Percentiles rank a stretch among this genome's conserved stretches.
Evolutionary conservation across 2,888 invertebrate species (phyloP).

Genomic region (Erebia epiphron): DNA sequence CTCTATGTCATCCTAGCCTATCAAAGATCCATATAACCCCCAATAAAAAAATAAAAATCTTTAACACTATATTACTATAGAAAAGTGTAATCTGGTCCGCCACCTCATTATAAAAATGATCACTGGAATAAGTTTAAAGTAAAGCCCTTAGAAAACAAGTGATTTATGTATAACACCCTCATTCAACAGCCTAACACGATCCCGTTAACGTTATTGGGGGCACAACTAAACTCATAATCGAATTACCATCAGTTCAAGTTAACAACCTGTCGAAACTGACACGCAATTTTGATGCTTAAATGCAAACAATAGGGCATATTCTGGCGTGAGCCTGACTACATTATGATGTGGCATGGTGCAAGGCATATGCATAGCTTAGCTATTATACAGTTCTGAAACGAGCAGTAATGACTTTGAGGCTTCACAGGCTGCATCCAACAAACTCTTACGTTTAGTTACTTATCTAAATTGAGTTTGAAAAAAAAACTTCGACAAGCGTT

Average conservation of each 20-base stretch:
- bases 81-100: neutral
- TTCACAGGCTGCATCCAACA: neutral
- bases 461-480: too few relatives aligned
- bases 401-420: neutral
- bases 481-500: too few relatives aligned
- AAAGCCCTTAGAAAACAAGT: conserved; percentile 31
- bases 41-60: too few relatives aligned
- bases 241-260: conserved; percentile 59
- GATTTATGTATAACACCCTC: conserved; percentile 39
- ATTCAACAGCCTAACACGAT: conserved; percentile 49
- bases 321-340: conserved; percentile 21
- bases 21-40: too few relatives aligned
- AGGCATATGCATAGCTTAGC: conserved; percentile 9
- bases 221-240: conserved; percentile 67
- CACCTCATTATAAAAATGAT: neutral
- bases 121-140: conserved; percentile 11
- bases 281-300: conserved; percentile 35
- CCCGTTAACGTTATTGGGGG: conserved; percentile 68
- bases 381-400: conserved; percentile 8
- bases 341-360: conserved; percentile 25
- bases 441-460: neutral
- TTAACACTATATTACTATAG: too few relatives aligned
- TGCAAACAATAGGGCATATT: conserved; percentile 29
- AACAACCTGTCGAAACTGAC: conserved; percentile 43
- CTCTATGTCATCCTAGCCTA: too few relatives aligned